Base-by-base conservation (phyloP, 2,888 invertebrate genomes). In the Pseudoips prasinana region DNA sequence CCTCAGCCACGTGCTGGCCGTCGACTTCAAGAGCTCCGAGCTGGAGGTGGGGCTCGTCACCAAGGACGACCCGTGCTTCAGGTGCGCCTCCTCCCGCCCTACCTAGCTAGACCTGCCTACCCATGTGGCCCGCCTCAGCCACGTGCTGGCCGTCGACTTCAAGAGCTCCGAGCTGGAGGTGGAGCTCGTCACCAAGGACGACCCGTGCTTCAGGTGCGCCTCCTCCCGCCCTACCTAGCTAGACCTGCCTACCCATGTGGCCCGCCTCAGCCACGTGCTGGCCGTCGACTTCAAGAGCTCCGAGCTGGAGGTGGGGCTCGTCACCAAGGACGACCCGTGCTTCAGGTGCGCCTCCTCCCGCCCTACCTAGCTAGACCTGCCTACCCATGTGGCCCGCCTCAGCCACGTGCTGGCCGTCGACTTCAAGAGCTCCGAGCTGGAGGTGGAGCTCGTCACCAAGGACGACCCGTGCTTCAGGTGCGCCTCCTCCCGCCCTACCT, bases 121-220 rank as follows among this genome's bases (percentile, higher is more conserved):
- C n/a, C n/a, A n/a, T n/a, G 95, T 99, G 41, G 94, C 95, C 32
- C 97, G 98, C 73, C 90, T 99, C 43, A 97, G 98, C 19, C 95
- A 95, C 35, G 96, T 98, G 37, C 90, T 99, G 28, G 96, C 98
- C 7, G 97, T 98, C 10, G 99, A 99, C 89, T 97, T 99, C 79
- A 98, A 98, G 77, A 94, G 98, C n/a, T 91, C 93, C 22, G 99
- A 99, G 84, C 94, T 99, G 52, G 99, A 99, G 90, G 94, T 99
- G 42, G 98, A 96, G 7, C 90, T 99, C 41, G 98, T 98, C 33
- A 93, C 94, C 24, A 94, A 94, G 69, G 93, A 94, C 10, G 88
- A 94, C 50, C 95, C 95, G 0, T 91, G 92, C 57, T 97, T 96
- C 81, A 92, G 90, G 94, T 94, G 7, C 61, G 68, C n/a, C n/a